Conservation (phyloP, 2,797 vertebrate species). For the Loriculus beryllinus region DNA sequence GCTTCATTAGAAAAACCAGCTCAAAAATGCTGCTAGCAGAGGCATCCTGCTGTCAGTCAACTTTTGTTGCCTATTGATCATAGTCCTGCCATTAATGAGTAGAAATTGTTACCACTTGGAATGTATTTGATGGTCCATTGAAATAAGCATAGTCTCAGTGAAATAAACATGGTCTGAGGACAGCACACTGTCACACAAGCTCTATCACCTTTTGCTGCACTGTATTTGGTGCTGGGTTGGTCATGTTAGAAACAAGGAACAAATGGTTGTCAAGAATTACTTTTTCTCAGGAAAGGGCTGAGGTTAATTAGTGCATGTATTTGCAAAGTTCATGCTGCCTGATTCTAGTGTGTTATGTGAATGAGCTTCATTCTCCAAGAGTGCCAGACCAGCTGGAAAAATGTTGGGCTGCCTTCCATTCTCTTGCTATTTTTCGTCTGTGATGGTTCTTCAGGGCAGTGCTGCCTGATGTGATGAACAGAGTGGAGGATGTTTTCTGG, state of each 20-base stretch:
- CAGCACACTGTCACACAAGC: background rate
- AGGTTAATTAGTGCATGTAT: background rate
- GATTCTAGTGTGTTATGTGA: background rate
- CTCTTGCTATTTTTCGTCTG: background rate
- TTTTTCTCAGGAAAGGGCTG: background rate
- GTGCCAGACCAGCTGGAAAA: background rate
- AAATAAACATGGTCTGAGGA: background rate
- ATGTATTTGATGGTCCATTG: background rate
- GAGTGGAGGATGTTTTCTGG: background rate
- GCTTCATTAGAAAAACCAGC: background rate
- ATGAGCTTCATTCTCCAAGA: background rate
- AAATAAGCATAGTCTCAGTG: background rate
- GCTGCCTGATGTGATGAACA: background rate
- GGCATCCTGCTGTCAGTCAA: background rate
- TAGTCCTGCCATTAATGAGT: background rate
- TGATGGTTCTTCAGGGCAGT: background rate
- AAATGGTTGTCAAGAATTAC: background rate
- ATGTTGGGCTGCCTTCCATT: background rate
- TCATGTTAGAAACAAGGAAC: background rate
- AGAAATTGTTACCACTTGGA: background rate
- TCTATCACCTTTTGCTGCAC: background rate
- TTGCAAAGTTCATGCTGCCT: background rate
- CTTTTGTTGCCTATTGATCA: background rate
- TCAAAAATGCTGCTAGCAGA: background rate
- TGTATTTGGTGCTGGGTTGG: background rate